phyloP scores from a whole-genome alignment of 2,113 vertebrate species.

The Hippocampus guttulatus region DNA sequence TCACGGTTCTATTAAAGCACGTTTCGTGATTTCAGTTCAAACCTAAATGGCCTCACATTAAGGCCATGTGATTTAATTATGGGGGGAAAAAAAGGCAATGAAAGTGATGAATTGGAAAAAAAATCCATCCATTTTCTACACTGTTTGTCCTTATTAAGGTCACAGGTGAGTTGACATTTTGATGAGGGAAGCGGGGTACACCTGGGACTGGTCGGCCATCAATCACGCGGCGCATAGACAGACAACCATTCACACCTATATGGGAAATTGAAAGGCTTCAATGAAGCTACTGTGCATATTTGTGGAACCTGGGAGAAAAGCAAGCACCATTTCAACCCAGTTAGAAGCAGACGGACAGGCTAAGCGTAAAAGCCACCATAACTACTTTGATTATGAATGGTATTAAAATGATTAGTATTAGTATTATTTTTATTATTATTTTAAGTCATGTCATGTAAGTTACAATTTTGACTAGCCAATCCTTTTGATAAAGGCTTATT shows the following conservation, averaged over 20 bases:
- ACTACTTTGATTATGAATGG: neutral
- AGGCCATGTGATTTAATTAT: neutral
- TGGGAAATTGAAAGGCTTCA: neutral
- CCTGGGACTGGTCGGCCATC: neutral
- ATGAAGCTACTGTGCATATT: neutral
- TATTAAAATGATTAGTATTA: neutral
- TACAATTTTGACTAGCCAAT: neutral
- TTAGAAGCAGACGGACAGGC: neutral
- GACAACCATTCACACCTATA: neutral
- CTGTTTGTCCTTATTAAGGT: neutral
- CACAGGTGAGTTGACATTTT: neutral
- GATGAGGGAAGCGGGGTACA: neutral
- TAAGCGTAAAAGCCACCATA: neutral
- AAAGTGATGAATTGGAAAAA: neutral
- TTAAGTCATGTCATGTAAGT: neutral
- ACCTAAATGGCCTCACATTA: neutral
- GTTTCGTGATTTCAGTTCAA: neutral
- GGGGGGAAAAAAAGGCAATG: neutral
- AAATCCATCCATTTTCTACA: neutral
- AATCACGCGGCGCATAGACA: neutral
- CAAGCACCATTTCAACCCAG: neutral
- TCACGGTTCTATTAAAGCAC: neutral
- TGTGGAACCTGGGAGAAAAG: neutral
- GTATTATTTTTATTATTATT: no score
- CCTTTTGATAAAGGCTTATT: neutral